Evolutionary conservation across 2,888 invertebrate species (phyloP).

Genomic region (Taphrorychus bicolor): DNA sequence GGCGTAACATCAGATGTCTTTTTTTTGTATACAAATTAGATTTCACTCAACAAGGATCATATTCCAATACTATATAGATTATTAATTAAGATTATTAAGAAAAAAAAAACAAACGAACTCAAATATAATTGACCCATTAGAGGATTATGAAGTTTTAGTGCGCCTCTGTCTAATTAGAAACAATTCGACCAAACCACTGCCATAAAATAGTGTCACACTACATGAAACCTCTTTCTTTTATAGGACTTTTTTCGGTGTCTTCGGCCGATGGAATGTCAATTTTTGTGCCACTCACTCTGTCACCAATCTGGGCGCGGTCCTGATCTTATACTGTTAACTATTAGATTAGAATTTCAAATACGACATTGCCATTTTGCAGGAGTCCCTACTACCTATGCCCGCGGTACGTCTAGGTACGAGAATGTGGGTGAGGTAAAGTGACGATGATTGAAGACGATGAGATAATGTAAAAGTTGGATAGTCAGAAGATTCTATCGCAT

Average conservation of each 20-base stretch:
- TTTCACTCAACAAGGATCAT: no score
- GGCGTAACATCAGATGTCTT: neutral
- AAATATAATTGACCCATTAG: neutral
- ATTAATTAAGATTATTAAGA: no score
- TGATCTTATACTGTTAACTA: constrained; percentile 16
- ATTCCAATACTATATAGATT: no score
- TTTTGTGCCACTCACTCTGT: constrained; percentile 22
- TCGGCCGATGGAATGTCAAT: constrained; percentile 16
- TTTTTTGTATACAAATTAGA: no score
- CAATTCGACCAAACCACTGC: constrained; percentile 2
- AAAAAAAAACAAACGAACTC: no score
- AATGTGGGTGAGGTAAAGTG: no score
- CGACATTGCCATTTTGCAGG: neutral
- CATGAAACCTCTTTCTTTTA: constrained; percentile 3
- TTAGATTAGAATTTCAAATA: constrained; percentile 16
- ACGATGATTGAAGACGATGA: no score
- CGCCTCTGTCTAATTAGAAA: constrained; percentile 15
- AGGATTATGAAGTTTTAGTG: neutral
- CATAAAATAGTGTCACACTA: constrained; percentile 17
- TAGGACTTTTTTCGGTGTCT: constrained; percentile 12
- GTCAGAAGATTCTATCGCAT: no score
- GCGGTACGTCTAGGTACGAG: no score
- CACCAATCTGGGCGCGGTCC: constrained; percentile 16
- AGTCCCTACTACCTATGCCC: neutral
- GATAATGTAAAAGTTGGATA: no score